These are phyloP conservation scores for Falco berigora DNA, from an alignment of 2,797 vertebrate genomes.

Conservation along the genomic window DNA sequence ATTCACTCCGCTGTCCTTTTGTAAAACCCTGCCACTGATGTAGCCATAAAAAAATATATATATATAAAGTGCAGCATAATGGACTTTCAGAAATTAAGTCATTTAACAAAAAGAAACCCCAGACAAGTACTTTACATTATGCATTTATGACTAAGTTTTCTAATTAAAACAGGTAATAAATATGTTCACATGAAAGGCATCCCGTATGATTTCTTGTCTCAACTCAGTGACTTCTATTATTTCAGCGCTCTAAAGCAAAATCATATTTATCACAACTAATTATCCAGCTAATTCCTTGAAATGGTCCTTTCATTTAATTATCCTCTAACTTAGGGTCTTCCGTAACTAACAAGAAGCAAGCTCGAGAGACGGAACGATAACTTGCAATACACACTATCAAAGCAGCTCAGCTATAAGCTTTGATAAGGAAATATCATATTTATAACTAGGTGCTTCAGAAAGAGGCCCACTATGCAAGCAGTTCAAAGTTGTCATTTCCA, in stretches of 20 bases:
- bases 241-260: conserved; percentile 21
- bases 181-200: conserved; percentile 23
- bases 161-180: conserved; percentile 44
- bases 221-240: conserved; percentile 30
- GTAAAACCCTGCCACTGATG: neutral
- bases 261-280: conserved; percentile 45
- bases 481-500: conserved; percentile 8
- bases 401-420: neutral
- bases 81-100: conserved; percentile 1
- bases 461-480: neutral
- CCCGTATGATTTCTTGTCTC: conserved; percentile 22
- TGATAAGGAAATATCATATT: neutral
- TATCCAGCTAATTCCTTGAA: conserved; percentile 51
- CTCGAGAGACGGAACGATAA: neutral
- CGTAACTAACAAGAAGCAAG: neutral
- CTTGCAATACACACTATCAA: neutral
- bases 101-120: neutral
- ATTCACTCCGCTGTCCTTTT: conserved; percentile 2
- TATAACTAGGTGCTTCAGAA: neutral
- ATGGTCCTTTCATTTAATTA: conserved; percentile 44
- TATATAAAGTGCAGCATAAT: neutral
- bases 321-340: neutral
- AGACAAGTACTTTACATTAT: conserved; percentile 2
- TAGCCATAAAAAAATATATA: neutral
- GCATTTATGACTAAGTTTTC: neutral